Evolutionary conservation across 1,140 invertebrate genomes (phyloP).

Genomic region (Sycophila sp.): DNA sequence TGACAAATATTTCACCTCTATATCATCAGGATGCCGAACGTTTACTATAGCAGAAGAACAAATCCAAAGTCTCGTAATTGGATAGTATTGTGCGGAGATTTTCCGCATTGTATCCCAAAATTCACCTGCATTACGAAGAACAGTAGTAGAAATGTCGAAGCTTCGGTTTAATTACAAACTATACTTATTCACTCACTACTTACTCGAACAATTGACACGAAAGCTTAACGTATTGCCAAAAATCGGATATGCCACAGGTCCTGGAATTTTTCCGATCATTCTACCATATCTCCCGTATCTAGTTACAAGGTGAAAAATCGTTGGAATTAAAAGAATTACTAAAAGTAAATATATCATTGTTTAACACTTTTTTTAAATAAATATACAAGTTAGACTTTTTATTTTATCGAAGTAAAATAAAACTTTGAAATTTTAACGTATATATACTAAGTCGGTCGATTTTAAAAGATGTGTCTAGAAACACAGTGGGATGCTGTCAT

Average conservation of each 20-base stretch:
- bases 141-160: background rate
- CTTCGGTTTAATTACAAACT: background rate
- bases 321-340: background rate
- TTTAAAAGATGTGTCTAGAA: too few species aligned
- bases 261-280: constrained; percentile 27
- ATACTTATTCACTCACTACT: background rate
- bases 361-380: too few species aligned
- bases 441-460: too few species aligned
- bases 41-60: constrained; percentile 33
- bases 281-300: constrained; percentile 32
- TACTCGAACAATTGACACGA: constrained; percentile 17
- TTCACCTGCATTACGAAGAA: constrained; percentile 26
- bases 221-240: constrained; percentile 22
- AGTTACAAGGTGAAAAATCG: constrained; percentile 26
- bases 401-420: too few species aligned
- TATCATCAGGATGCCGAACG: constrained; percentile 51
- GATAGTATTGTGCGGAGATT: constrained; percentile 46
- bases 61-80: constrained; percentile 45
- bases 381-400: too few species aligned
- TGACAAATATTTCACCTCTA: too few species aligned
- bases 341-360: background rate
- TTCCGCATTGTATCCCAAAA: constrained; percentile 36
- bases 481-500: too few species aligned
- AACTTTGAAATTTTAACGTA: too few species aligned
- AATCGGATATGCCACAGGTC: constrained; percentile 11